Conservation (phyloP, 2,888 invertebrate species). For the Acronicta psi region DNA sequence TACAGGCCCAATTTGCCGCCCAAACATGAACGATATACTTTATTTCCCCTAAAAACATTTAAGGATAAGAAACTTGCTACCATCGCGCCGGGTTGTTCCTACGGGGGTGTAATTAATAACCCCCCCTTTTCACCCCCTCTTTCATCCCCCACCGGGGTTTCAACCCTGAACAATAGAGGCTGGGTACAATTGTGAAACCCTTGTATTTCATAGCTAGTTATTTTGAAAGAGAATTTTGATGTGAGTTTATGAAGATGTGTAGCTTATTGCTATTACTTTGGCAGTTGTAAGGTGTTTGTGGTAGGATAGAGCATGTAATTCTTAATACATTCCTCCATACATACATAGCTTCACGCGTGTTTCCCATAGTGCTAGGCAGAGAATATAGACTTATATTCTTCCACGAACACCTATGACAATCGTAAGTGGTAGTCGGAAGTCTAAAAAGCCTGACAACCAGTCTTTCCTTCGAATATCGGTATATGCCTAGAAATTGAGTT, state of each 20-base stretch:
- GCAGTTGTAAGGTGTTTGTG: constrained; percentile 13
- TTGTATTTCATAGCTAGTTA: constrained; percentile 38
- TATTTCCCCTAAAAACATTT: constrained; percentile 47
- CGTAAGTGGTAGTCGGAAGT: too few relatives aligned
- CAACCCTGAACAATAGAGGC: constrained; percentile 37
- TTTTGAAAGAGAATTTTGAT: constrained; percentile 48
- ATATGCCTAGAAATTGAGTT: too few relatives aligned
- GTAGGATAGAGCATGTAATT: neutral
- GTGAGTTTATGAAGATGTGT: constrained; percentile 24
- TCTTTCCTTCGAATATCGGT: too few relatives aligned
- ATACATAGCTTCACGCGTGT: too few relatives aligned
- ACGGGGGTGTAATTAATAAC: constrained; percentile 54
- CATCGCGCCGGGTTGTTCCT: constrained; percentile 28
- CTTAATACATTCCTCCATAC: too few relatives aligned
- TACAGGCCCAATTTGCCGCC: constrained; percentile 11
- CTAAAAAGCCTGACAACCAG: too few relatives aligned
- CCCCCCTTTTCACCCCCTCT: constrained; percentile 5
- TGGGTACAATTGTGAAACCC: constrained; percentile 32
- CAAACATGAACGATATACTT: constrained; percentile 32
- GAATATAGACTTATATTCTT: too few relatives aligned
- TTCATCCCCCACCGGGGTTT: constrained; percentile 7
- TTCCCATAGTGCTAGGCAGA: too few relatives aligned
- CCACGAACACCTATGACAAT: too few relatives aligned
- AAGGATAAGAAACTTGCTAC: constrained; percentile 37
- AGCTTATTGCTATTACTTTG: constrained; percentile 4